phyloP scores from a whole-genome alignment of 2,888 invertebrate species.

The Tetanocera ferruginea region DNA sequence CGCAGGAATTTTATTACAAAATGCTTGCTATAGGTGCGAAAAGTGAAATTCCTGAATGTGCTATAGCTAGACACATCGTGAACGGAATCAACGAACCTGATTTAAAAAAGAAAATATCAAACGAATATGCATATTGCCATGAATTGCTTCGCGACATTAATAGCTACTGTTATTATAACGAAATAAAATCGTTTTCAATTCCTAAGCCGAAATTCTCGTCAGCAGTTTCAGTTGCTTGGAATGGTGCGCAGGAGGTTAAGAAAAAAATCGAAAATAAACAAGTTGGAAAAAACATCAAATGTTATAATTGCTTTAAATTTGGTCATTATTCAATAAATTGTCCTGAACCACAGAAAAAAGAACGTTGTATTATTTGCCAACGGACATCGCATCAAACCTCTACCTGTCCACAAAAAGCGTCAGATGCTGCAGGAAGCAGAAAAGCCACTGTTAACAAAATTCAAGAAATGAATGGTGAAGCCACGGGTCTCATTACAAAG shows the following conservation, averaged over 20 bases:
- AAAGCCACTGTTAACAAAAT: slow-evolving; percentile 33
- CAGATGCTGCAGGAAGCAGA: neutral
- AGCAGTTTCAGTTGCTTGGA: too few relatives aligned
- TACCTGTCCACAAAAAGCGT: slow-evolving; percentile 18
- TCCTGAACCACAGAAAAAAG: slow-evolving; percentile 38
- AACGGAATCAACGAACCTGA: too few relatives aligned
- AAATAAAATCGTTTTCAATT: neutral
- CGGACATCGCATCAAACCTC: slow-evolving; percentile 32
- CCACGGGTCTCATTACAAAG: slow-evolving; percentile 31
- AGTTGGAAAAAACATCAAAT: too few relatives aligned
- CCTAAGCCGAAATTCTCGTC: too few relatives aligned
- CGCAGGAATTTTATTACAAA: too few relatives aligned
- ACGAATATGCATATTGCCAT: slow-evolving; percentile 34
- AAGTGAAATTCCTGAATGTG: too few relatives aligned
- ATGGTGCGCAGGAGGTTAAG: too few relatives aligned
- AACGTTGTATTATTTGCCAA: slow-evolving; percentile 29
- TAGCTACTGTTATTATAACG: slow-evolving; percentile 38
- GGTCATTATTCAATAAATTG: too few relatives aligned
- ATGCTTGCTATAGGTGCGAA: too few relatives aligned
- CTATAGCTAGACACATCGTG: too few relatives aligned
- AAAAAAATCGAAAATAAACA: too few relatives aligned
- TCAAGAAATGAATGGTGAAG: slow-evolving; percentile 17
- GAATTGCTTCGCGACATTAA: slow-evolving; percentile 37
- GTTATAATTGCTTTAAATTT: too few relatives aligned
- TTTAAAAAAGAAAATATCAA: slow-evolving; percentile 35